phyloP scores from a whole-genome alignment of 1,140 invertebrate genomes.

The Orussus abietinus region DNA sequence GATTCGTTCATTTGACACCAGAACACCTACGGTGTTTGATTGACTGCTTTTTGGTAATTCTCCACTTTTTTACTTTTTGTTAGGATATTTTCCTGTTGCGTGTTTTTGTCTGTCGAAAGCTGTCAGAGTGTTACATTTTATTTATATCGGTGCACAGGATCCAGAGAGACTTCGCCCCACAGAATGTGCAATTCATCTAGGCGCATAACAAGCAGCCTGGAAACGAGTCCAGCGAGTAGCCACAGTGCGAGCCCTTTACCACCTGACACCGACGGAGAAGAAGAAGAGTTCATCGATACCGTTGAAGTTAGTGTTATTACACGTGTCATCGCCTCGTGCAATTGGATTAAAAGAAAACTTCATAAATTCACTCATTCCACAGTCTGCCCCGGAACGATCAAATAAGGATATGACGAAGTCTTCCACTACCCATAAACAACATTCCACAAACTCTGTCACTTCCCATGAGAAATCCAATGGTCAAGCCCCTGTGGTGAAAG shows the following conservation, averaged over 20 bases:
- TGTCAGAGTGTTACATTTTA: too few species aligned
- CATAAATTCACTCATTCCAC: constrained; percentile 10
- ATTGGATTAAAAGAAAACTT: too few species aligned
- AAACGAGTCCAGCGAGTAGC: constrained; percentile 51
- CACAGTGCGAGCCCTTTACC: constrained; percentile 53
- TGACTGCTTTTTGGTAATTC: too few species aligned
- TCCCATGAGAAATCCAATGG: constrained; percentile 19
- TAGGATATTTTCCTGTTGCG: too few species aligned
- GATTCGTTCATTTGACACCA: too few species aligned
- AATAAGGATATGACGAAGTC: constrained; percentile 36
- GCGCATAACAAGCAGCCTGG: constrained; percentile 47
- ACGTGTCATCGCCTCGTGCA: too few species aligned
- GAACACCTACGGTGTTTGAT: too few species aligned
- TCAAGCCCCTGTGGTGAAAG: constrained; percentile 5
- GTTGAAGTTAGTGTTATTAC: constrained; percentile 59
- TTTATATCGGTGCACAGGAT: constrained; percentile 43
- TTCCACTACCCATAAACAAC: constrained; percentile 25
- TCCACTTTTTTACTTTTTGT: too few species aligned
- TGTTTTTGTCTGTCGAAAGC: too few species aligned
- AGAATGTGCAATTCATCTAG: constrained; percentile 47
- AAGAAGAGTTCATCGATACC: constrained; percentile 74
- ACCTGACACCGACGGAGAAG: constrained; percentile 65
- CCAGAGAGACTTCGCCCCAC: constrained; percentile 60
- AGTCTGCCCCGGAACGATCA: constrained; percentile 43
- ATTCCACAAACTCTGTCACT: constrained; percentile 15